phyloP scores from a whole-genome alignment of 2,113 vertebrate species.

The Protobothrops mucrosquamatus region DNA sequence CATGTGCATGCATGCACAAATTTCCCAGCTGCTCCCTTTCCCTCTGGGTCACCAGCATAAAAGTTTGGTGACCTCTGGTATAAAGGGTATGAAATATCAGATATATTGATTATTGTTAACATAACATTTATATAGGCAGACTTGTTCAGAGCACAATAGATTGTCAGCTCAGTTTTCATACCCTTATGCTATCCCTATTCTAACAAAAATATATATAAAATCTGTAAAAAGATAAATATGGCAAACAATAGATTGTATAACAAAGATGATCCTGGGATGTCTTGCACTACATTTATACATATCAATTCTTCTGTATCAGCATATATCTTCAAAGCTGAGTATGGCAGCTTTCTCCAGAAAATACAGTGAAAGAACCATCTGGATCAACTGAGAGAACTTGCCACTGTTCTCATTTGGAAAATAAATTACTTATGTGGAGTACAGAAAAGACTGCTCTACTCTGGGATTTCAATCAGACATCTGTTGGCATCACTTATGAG shows the following conservation, averaged over 20 bases:
- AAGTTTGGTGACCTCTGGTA: too few relatives aligned
- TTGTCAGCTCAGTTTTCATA: not conserved
- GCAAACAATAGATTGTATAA: not conserved
- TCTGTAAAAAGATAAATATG: not conserved
- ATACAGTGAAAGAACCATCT: not conserved
- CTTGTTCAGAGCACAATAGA: not conserved
- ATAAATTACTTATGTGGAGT: not conserved
- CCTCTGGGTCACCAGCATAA: too few relatives aligned
- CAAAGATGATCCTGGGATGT: not conserved
- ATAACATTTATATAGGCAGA: not conserved
- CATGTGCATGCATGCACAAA: too few relatives aligned
- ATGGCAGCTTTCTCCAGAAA: not conserved
- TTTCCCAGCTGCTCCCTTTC: too few relatives aligned
- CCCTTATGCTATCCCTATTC: not conserved
- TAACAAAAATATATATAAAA: not conserved
- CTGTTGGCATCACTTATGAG: conserved; percentile 13
- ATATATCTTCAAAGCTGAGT: not conserved
- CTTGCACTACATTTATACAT: not conserved
- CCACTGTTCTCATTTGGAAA: not conserved
- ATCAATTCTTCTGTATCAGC: not conserved
- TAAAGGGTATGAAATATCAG: not conserved
- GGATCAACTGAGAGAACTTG: not conserved
- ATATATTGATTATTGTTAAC: not conserved
- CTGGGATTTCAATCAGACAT: conserved; percentile 5
- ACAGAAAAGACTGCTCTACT: conserved; percentile 4